Conservation (phyloP, 92 coral and sea anemone genomes). For the Paramuricea clavata region DNA sequence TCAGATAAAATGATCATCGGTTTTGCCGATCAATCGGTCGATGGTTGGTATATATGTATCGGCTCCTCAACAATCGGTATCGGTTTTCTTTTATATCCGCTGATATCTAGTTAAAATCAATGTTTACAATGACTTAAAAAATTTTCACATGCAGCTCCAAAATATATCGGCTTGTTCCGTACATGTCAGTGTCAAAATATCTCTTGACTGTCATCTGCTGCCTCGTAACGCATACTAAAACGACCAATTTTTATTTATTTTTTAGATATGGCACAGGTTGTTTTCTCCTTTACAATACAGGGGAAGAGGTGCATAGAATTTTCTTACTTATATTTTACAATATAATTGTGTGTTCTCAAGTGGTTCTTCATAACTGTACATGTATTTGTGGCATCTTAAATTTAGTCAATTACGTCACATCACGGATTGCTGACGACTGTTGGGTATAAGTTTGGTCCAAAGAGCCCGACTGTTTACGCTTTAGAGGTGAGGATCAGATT, state of each 20-base stretch:
- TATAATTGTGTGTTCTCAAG: background rate
- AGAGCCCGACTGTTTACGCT: slow-evolving; percentile 87
- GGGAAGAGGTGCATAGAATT: slow-evolving; percentile 76
- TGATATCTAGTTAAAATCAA: too few species aligned
- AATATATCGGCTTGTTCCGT: background rate
- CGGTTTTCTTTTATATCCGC: too few species aligned
- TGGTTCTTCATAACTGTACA: background rate
- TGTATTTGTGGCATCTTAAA: background rate
- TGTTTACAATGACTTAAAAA: too few species aligned
- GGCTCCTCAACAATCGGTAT: too few species aligned
- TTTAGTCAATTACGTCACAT: slow-evolving; percentile 87
- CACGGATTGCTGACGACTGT: slow-evolving; percentile 96
- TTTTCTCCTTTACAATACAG: slow-evolving; percentile 95
- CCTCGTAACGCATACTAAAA: background rate
- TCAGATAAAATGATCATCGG: too few species aligned
- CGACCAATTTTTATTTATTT: background rate
- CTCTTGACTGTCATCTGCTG: background rate
- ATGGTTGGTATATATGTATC: too few species aligned
- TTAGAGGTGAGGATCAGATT: slow-evolving; percentile 72
- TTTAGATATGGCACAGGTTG: slow-evolving; percentile 95
- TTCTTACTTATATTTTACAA: background rate
- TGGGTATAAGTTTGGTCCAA: slow-evolving; percentile 94
- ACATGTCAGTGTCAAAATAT: background rate
- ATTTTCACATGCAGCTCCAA: too few species aligned
- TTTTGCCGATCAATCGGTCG: too few species aligned